Percentiles rank a stretch among this genome's conserved stretches.
phyloP scores from a whole-genome alignment of 2,888 invertebrate genomes.

The Caradrina clavipalpis region DNA sequence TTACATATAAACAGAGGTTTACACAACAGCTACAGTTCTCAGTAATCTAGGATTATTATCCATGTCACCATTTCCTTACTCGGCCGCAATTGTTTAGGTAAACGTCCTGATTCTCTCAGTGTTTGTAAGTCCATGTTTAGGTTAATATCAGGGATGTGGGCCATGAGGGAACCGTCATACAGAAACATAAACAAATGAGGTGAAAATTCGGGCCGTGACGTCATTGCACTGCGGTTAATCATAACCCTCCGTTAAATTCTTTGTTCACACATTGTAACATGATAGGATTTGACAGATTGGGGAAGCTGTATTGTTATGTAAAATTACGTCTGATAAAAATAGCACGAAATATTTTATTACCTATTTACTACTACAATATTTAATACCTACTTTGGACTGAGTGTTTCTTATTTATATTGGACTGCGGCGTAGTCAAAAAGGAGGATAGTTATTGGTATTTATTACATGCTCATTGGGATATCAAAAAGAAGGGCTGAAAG shows the following conservation, averaged over 20 bases:
- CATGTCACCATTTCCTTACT: slow-evolving; percentile 3
- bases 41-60: not conserved
- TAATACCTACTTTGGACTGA: too few relatives aligned
- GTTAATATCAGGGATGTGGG: slow-evolving; percentile 36
- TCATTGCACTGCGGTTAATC: slow-evolving; percentile 44
- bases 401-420: too few relatives aligned
- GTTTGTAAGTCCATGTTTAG: slow-evolving; percentile 40
- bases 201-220: slow-evolving; percentile 47
- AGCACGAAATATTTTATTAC: too few relatives aligned
- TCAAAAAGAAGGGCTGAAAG: too few relatives aligned
- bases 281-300: slow-evolving; percentile 36
- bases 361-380: too few relatives aligned
- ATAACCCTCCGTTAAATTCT: slow-evolving; percentile 45
- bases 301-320: slow-evolving; percentile 25
- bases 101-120: slow-evolving; percentile 16
- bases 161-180: slow-evolving; percentile 54
- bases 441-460: too few relatives aligned
- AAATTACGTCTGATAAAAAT: slow-evolving; percentile 8
- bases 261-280: slow-evolving; percentile 54
- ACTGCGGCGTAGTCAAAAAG: too few relatives aligned
- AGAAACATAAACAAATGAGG: slow-evolving; percentile 44
- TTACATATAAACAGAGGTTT: slow-evolving; percentile 27
- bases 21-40: slow-evolving; percentile 17
- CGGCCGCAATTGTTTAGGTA: not conserved
- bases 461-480: too few relatives aligned